Base-by-base conservation (phyloP, 2,113 vertebrate genomes). In the Pedetes capensis region DNA sequence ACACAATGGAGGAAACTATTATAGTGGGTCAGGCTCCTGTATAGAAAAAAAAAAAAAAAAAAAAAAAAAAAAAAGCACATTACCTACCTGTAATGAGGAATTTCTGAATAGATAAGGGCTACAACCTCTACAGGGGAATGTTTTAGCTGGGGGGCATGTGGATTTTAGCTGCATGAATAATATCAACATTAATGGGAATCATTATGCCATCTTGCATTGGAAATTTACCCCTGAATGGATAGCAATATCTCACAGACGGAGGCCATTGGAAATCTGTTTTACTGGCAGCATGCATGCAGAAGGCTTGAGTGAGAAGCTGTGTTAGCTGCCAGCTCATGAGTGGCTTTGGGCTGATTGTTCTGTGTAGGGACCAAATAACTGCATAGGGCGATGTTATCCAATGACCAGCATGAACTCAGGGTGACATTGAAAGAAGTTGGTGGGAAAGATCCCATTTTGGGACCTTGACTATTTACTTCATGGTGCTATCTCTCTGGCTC, bases 211-310 rank as follows among this genome's bases (percentile, higher is more conserved):
- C 90, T 55, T 79, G 92, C 51, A 76, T 55, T 42, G 57, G 92
- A 97, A 96, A 96, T 97, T 97, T 96, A 95, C 80, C 68, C 95
- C 87, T 55, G 87, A 96, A 95, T 93, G 93, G 84, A 81, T 69
- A 71, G 87, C 91, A 93, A 93, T 93, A 95, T 85, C 75, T 81
- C 51, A 92, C 96, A 96, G 96, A 85, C 3, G 18, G 95, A 94
- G 87, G 63, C 87, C 81, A 71, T 66, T 97, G 95, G 81, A 95
- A 97, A 96, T 89, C 93, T 95, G 92, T 92, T 93, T 89, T 37
- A 16, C 80, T 94, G 95, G 95, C 87, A 95, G 87, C 22, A 72
- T 84, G 42, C 13, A 39, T 6, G 68, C 66, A 69, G 86, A 93
- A 74, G 57, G 34, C 78, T 32, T 68, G 37, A 27, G 27, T 64